Evolutionary conservation across 1,140 invertebrate species (phyloP).

Genomic region (Steinernema khuongi): DNA sequence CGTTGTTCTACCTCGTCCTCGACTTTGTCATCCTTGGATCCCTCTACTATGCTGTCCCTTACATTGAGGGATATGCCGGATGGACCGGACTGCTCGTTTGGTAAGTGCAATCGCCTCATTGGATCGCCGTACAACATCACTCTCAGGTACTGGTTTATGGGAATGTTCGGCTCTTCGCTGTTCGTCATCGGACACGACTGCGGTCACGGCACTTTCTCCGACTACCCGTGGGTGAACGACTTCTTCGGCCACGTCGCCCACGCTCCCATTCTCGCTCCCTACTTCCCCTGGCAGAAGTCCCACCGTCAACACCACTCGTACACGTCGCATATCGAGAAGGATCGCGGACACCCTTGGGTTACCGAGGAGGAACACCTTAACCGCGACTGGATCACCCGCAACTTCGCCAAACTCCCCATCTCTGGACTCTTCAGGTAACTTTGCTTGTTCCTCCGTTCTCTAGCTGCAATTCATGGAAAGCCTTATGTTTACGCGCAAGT

Average conservation of each 20-base stretch:
- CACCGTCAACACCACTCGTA: constrained; percentile 44
- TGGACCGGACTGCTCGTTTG: constrained; percentile 37
- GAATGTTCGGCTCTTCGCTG: constrained; percentile 58
- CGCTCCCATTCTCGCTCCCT: constrained; percentile 45
- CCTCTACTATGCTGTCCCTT: constrained; percentile 41
- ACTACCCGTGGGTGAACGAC: constrained; percentile 49
- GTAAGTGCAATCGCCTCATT: constrained; percentile 20
- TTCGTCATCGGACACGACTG: constrained; percentile 61
- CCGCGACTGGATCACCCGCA: constrained; percentile 24
- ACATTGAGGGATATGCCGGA: constrained; percentile 34
- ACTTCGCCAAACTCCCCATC: constrained; percentile 35
- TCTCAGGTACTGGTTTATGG: constrained; percentile 52
- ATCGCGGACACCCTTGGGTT: constrained; percentile 44
- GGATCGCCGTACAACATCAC: background rate
- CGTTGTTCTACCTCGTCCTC: constrained; percentile 55
- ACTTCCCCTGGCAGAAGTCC: constrained; percentile 48
- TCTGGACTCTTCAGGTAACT: constrained; percentile 34
- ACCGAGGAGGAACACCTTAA: constrained; percentile 37
- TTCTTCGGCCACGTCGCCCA: constrained; percentile 47
- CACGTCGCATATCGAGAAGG: constrained; percentile 44
- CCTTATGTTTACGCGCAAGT: no score
- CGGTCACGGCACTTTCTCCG: constrained; percentile 60
- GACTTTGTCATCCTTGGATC: constrained; percentile 49
- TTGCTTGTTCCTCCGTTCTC: constrained; percentile 16
- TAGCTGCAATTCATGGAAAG: background rate